Evolutionary conservation across 2,113 vertebrate genomes (phyloP), one percentile per base, ranked within the genome.

Genomic region (Triplophysa tibetana): DNA sequence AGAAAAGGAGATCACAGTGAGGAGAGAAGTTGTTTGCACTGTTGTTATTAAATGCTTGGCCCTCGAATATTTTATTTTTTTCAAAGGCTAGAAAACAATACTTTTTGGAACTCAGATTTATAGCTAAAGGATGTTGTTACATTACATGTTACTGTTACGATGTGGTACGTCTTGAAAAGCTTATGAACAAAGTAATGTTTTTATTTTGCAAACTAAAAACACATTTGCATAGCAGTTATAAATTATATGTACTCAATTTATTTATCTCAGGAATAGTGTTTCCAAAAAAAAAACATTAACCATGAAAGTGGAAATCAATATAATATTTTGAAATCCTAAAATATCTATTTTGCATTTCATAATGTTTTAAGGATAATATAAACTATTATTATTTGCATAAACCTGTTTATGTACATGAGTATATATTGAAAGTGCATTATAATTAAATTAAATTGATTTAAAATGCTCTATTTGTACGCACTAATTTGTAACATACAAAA

Each of bases 211-310:
- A 21, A 9, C 19, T 56, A 56, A 56, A 56, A 56, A 56, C 19
- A 14, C 8, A n/a, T 56, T n/a, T n/a, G 17, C 54, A 56, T 21
- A 56, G 72, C 56, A 48, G 38, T 45, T 62, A 75, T 43, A 24
- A 14, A 73, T 70, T 13, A 21, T 8, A 26, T 52, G 23, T 26
- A 26, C n/a, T 17, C 5, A 16, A 33, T 24, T 38, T 56, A 19
- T n/a, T 56, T 23, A 60, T 14, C 29, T 73, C 52, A 72, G 70
- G 54, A 72, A 72, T 14, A n/a, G 11, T 16, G n/a, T 58, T 16
- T 19, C 21, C 24, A 17, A 50, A 38, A 2, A 56, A 54, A 24
- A 63, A 5, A 48, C 13, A 45, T 45, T 24, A 81, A 64, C 14
- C 14, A 17, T 21, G 8, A 64, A 48, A 80, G 19, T 14, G 1